A percentile compares a stretch with the other conserved stretches of the same genome.
These are phyloP conservation scores for Chaenocephalus aceratus DNA, from an alignment of 2,113 vertebrate species.

Conservation along the genomic window DNA sequence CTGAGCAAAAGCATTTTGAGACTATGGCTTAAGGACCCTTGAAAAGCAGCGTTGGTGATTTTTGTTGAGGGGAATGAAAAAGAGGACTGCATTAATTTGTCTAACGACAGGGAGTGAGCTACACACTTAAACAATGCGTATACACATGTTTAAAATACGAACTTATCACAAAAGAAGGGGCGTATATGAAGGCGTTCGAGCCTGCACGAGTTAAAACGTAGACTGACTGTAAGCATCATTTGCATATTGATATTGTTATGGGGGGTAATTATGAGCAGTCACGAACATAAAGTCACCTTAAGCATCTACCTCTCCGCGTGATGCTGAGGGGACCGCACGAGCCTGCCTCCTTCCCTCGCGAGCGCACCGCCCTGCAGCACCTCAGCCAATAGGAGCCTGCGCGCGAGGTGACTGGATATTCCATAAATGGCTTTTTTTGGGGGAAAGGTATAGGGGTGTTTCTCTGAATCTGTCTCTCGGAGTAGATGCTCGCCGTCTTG, in stretches of 20 bases:
- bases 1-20: neutral
- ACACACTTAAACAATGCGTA: constrained; percentile 10
- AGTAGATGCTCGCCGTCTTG: constrained; percentile 58
- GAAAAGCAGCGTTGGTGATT: neutral
- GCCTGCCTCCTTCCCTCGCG: constrained; percentile 43
- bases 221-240: neutral
- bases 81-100: constrained; percentile 77
- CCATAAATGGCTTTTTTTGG: constrained; percentile 87
- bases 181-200: neutral
- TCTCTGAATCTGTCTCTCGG: constrained; percentile 16
- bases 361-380: constrained; percentile 68
- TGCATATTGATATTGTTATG: neutral
- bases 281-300: constrained; percentile 21
- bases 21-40: neutral
- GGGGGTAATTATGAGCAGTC: neutral
- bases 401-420: constrained; percentile 86
- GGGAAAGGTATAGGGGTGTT: constrained; percentile 84
- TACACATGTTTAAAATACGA: neutral
- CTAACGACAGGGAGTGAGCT: neutral
- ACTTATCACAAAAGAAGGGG: constrained; percentile 2
- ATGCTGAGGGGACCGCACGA: constrained; percentile 22
- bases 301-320: neutral
- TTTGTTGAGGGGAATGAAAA: neutral
- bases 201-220: neutral
- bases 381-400: constrained; percentile 89